Evolutionary conservation across 2,888 invertebrate species (phyloP), one percentile per base, ranked within the genome.

Genomic region (Ptilodon capucinus): DNA sequence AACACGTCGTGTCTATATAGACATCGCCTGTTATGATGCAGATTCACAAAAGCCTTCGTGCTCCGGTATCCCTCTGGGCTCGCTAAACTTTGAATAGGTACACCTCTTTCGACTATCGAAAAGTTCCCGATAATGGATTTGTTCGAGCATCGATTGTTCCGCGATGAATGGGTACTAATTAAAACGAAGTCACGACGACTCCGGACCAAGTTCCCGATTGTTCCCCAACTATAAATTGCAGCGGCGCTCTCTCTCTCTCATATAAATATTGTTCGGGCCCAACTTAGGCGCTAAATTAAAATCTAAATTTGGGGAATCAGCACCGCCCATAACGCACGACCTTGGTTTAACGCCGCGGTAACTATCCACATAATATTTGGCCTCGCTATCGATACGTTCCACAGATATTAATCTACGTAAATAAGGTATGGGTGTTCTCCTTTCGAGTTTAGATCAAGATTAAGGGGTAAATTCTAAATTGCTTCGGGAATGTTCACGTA

Each of bases 121-220:
- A 90, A 90, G 87, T 89, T 90, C 78, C 69, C 81, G 75, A 88
- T 90, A 91, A 91, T 90, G 84, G 89, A 89, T 90, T 87, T 81
- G 87, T 87, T 84, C 81, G 81, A 84, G 81, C 79, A 86, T 82
- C 88, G 77, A 91, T 90, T 89, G 91, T 90, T 88, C 88, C 68
- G 75, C 85, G 82, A 89, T 91, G 89, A 91, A 91, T 91, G 89
- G 90, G 86, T 80, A 86, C 90, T 91, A 91, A 91, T 91, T 91
- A 91, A 91, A 91, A 91, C 83, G 86, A 87, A 90, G 89, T 90
- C 88, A 85, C 82, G 84, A 77, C 85, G 84, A 77, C 69, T 84
- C 76, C 71, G 82, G 87, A 84, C 86, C 79, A 85, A 89, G 80
- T 88, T 88, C 73, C 71, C 81, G 81, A 88, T 87, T 88, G 86